phyloP scores from a whole-genome alignment of 2,888 invertebrate genomes.

The Pyralis farinalis region DNA sequence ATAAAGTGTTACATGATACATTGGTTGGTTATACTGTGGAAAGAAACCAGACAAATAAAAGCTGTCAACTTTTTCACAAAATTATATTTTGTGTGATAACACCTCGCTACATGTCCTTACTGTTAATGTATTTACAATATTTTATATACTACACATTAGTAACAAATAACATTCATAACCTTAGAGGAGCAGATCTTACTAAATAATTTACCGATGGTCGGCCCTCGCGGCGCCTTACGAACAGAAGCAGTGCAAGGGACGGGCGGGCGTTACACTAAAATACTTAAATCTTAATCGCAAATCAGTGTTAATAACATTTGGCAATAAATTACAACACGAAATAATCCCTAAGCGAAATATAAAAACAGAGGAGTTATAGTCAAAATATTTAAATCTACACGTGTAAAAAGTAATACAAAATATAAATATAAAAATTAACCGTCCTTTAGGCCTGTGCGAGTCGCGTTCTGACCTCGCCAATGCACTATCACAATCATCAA shows the following conservation, averaged over 20 bases:
- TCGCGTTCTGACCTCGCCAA: slow-evolving; percentile 11
- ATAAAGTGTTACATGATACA: too few relatives aligned
- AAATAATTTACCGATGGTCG: slow-evolving; percentile 45
- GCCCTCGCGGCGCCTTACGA: slow-evolving; percentile 26
- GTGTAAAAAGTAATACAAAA: slow-evolving; percentile 60
- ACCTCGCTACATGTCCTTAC: slow-evolving; percentile 79
- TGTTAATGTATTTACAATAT: slow-evolving; percentile 78
- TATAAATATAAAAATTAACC: slow-evolving; percentile 56
- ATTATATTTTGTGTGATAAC: slow-evolving; percentile 83
- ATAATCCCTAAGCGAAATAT: slow-evolving; percentile 62
- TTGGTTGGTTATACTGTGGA: too few relatives aligned
- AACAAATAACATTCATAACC: slow-evolving; percentile 80
- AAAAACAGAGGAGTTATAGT: slow-evolving; percentile 52
- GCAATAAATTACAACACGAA: slow-evolving; percentile 79
- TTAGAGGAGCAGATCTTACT: slow-evolving; percentile 77
- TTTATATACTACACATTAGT: slow-evolving; percentile 79
- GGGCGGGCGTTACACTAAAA: slow-evolving; percentile 38
- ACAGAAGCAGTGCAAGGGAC: slow-evolving; percentile 25
- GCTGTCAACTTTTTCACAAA: slow-evolving; percentile 68
- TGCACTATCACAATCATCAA: slow-evolving; percentile 1
- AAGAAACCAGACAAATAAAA: too few relatives aligned
- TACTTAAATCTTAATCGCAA: slow-evolving; percentile 49
- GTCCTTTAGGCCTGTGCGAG: slow-evolving; percentile 42
- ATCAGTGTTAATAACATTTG: slow-evolving; percentile 76
- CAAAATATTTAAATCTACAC: slow-evolving; percentile 49